These are phyloP conservation scores for Synergus itoensis DNA, from an alignment of 2,888 invertebrate genomes.

Conservation along the genomic window DNA sequence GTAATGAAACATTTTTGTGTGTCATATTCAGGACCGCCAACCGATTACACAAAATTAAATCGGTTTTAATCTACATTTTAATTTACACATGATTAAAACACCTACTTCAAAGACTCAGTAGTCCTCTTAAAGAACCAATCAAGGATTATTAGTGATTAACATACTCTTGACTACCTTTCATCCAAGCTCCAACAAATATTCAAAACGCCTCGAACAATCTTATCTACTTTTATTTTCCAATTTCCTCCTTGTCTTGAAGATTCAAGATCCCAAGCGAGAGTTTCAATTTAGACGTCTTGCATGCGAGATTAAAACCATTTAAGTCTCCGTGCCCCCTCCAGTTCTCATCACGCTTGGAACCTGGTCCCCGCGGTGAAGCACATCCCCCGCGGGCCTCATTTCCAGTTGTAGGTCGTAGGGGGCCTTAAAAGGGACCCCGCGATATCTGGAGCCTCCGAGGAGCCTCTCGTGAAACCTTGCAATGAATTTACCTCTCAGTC, in stretches of 20 bases:
- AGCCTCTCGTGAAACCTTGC: not conserved
- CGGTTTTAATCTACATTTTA: not conserved
- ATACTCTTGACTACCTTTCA: not conserved
- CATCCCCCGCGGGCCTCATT: conserved; percentile 4
- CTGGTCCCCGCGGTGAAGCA: not conserved
- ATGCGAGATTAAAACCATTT: conserved; percentile 12
- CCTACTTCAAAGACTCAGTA: not conserved
- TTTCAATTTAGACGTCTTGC: conserved; percentile 15
- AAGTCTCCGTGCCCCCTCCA: not conserved
- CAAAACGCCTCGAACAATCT: not conserved
- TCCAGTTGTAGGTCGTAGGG: not conserved
- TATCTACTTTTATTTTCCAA: not conserved
- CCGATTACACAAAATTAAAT: not conserved
- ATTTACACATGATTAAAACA: not conserved
- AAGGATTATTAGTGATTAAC: conserved; percentile 1
- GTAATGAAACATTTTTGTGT: not conserved
- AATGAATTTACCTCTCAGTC: not conserved
- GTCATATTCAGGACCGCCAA: not conserved
- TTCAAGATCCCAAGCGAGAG: not conserved
- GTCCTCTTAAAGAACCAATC: not conserved
- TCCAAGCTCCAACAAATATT: not conserved
- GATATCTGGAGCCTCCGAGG: not conserved
- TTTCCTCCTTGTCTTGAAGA: not conserved
- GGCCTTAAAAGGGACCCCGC: not conserved
- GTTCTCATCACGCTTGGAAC: not conserved